These are phyloP conservation scores for Halcyon smyrnensis DNA, from an alignment of 2,797 vertebrate species.

Conservation along the genomic window DNA sequence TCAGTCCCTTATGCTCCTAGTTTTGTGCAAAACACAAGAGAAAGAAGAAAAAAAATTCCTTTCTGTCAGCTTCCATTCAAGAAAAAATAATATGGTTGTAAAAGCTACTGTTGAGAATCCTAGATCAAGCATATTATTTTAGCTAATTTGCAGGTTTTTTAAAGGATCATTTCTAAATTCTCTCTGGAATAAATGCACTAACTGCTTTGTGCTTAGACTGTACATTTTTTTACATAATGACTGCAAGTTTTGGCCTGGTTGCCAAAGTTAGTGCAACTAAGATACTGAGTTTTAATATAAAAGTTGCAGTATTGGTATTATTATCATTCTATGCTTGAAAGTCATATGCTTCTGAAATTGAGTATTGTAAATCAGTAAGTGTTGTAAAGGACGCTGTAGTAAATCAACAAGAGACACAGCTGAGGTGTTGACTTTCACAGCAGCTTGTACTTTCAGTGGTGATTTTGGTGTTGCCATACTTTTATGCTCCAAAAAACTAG, in stretches of 20 bases:
- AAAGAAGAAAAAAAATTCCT: neutral
- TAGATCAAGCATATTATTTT: neutral
- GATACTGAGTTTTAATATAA: neutral
- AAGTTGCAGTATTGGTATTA: neutral
- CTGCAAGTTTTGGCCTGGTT: neutral
- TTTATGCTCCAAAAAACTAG: neutral
- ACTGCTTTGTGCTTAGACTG: neutral
- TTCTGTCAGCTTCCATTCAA: neutral
- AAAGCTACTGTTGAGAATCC: neutral
- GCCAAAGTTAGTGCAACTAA: neutral
- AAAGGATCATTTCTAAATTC: neutral
- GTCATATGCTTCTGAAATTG: neutral
- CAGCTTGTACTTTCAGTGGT: neutral
- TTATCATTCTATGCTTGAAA: neutral
- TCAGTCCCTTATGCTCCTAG: neutral
- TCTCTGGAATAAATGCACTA: neutral
- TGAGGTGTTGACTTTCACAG: neutral
- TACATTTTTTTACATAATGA: neutral
- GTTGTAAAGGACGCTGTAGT: neutral
- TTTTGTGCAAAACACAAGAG: neutral
- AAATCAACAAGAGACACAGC: neutral
- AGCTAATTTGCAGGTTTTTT: neutral
- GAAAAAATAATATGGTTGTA: neutral
- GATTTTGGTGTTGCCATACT: neutral
- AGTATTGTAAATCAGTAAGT: neutral